Percentiles rank a stretch among this genome's conserved stretches.
phyloP scores from a whole-genome alignment of 2,797 vertebrate genomes.

The Spondyliosoma cantharus region DNA sequence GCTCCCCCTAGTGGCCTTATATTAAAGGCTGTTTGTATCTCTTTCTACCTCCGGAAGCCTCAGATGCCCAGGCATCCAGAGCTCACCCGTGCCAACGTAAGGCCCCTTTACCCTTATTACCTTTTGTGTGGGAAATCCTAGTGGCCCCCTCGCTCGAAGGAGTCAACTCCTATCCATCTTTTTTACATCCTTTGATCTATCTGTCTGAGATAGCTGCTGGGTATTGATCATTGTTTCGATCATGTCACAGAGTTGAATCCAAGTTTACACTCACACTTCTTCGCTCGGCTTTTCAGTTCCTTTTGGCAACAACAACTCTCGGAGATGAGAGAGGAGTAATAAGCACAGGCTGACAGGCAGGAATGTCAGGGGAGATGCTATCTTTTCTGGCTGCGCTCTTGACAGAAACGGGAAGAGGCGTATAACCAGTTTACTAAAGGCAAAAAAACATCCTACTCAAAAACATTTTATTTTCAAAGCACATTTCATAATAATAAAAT shows the following conservation, averaged over 20 bases:
- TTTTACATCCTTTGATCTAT: conserved; percentile 35
- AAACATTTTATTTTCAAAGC: conserved; percentile 5
- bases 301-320: conserved; percentile 64
- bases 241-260: conserved; percentile 43
- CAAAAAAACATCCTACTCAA: conserved; percentile 9
- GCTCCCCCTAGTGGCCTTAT: conserved; percentile 65
- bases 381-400: conserved; percentile 54
- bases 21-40: conserved; percentile 61
- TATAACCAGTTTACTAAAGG: conserved; percentile 30
- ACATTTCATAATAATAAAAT: conserved; percentile 3
- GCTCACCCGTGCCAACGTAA: conserved; percentile 61
- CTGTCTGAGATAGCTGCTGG: conserved; percentile 26
- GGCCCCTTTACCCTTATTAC: conserved; percentile 34
- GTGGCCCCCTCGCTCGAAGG: conserved; percentile 16
- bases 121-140: conserved; percentile 45
- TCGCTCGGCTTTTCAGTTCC: conserved; percentile 44
- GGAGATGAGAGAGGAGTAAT: conserved; percentile 57
- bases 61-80: conserved; percentile 65
- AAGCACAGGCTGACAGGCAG: conserved; percentile 57
- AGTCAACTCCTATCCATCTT: conserved; percentile 32
- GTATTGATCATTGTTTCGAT: conserved; percentile 53
- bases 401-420: conserved; percentile 54
- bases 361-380: conserved; percentile 75
- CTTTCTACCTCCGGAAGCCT: conserved; percentile 61
- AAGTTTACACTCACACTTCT: conserved; percentile 31